Percentiles rank a stretch among this genome's conserved stretches.
phyloP scores from a whole-genome alignment of 2,888 invertebrate species.

The Caenorhabditis uteleia region DNA sequence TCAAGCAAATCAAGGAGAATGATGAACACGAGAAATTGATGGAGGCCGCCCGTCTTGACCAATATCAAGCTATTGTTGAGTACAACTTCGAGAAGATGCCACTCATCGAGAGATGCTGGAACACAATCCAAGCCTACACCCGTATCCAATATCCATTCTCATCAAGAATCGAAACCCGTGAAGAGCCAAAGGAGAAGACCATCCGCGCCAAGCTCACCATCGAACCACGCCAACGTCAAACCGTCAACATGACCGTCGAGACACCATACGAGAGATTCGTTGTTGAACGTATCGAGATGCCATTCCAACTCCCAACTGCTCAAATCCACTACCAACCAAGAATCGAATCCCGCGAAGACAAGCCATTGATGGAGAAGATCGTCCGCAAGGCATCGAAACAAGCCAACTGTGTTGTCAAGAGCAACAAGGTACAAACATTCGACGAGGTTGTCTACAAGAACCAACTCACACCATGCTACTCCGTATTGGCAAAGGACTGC shows the following conservation, averaged over 20 bases:
- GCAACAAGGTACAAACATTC: constrained; percentile 59
- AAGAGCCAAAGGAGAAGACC: constrained; percentile 23
- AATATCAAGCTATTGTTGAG: constrained; percentile 40
- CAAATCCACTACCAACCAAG: constrained; percentile 37
- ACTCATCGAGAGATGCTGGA: constrained; percentile 28
- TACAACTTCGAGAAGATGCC: constrained; percentile 39
- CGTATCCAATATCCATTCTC: constrained; percentile 29
- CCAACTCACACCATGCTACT: constrained; percentile 69
- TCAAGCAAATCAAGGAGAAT: constrained; percentile 40
- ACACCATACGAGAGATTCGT: constrained; percentile 32
- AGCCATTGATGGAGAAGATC: constrained; percentile 28
- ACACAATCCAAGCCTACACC: constrained; percentile 23
- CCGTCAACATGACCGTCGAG: constrained; percentile 42
- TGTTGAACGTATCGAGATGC: constrained; percentile 30
- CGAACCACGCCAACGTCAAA: constrained; percentile 39
- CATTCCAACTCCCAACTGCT: constrained; percentile 40
- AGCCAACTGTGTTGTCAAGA: constrained; percentile 44
- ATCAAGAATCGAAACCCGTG: constrained; percentile 21
- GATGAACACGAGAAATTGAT: constrained; percentile 42
- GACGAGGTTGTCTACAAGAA: constrained; percentile 64
- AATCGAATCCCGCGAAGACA: constrained; percentile 16
- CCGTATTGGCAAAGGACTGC: constrained; percentile 72
- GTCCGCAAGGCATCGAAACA: constrained; percentile 21
- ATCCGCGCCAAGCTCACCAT: constrained; percentile 44
- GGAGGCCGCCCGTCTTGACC: constrained; percentile 49